Evolutionary conservation across 2,797 vertebrate genomes (phyloP), one percentile per base, ranked within the genome.

Genomic region (Liparis tanakae): DNA sequence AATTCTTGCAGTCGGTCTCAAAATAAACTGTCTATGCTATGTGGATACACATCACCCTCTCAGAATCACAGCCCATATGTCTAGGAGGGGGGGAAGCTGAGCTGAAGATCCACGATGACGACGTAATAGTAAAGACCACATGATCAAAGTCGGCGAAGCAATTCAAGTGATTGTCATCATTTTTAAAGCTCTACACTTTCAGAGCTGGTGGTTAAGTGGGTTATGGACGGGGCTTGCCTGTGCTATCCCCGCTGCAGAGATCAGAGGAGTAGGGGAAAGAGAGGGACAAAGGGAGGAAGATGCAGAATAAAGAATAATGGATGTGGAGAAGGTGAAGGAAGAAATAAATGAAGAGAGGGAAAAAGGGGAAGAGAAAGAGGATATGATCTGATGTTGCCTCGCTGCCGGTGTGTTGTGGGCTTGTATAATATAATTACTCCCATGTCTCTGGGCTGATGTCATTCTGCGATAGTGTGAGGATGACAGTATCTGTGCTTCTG

Each of bases 391-490:
- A 87, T 91, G 92, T 93, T 91, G 91, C 87, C 91, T 92, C 89
- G 89, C 91, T 91, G 90, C 88, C 86, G 88, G 90, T 88, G 56
- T 93, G 91, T 83, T 88, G 75, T 86, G 85, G 85, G 81, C 92
- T 95, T 94, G 88, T 91, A 70, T 90, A 91, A 93, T 92, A 91
- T 91, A 94, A 92, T 95, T 93, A 89, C 86, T 93, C 86, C 88
- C 93, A 92, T 95, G 88, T 92, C 83, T 91, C 74, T 68, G 85
- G 89, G 84, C 93, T 81, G 85, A 92, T 94, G 88, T 94, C 92
- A 91, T 90, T 89, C 89, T 88, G 88, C 76, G 90, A 89, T 84
- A 86, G 87, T 85, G 80, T 85, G 91, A 92, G 71, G 87, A 87
- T 90, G 91, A 92, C 91, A 86, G 84, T 90, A 91, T 91, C 90